Evolutionary conservation across 1,140 invertebrate species (phyloP), one percentile per base, ranked within the genome.

Genomic region (Drosophila nigrodunni): DNA sequence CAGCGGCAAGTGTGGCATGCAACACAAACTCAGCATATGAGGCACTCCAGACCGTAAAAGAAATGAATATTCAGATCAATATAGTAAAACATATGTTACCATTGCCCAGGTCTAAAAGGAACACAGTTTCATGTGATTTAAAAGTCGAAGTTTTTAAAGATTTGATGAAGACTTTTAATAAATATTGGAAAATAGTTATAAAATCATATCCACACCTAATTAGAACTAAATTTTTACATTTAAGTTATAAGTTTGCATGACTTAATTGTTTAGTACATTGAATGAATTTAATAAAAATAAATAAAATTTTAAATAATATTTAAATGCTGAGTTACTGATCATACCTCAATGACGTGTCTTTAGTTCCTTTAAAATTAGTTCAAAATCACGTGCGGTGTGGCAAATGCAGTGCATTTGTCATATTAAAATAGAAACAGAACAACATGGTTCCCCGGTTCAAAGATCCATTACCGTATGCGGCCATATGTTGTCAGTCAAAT

Each of bases 321-420:
- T 21, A 5, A 30, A 30, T 30, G 25, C 25, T 30, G 0, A 30
- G 6, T 0, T 30, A 2, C 34, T 37, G n/a, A 34, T 11, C 3
- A 37, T 6, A 9, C 18, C 13, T 10, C 13, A n/a, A 21, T n/a
- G 2, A 15, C 3, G 9, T 7, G 10, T 49, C 25, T n/a, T 44
- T 25, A 9, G 21, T 35, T 61, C 57, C 55, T 50, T 18, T n/a
- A 41, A 30, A 78, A 77, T 74, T 55, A 54, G 50, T 41, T 8
- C 41, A 83, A 80, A 80, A 83, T 88, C 83, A 87, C 83, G 80
- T 88, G 82, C 82, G 46, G 9, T 41, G 52, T 57, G 61, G 30
- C 21, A 68, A 62, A 34, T 49, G 47, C 30, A 49, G 13, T 71
- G 80, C 80, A 79, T 83, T 85, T 85, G 44, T 59, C 55, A 47